A percentile compares a stretch with the other conserved stretches of the same genome.
These are phyloP conservation scores for Hecatera dysodea DNA, from an alignment of 2,888 invertebrate genomes.

Conservation along the genomic window DNA sequence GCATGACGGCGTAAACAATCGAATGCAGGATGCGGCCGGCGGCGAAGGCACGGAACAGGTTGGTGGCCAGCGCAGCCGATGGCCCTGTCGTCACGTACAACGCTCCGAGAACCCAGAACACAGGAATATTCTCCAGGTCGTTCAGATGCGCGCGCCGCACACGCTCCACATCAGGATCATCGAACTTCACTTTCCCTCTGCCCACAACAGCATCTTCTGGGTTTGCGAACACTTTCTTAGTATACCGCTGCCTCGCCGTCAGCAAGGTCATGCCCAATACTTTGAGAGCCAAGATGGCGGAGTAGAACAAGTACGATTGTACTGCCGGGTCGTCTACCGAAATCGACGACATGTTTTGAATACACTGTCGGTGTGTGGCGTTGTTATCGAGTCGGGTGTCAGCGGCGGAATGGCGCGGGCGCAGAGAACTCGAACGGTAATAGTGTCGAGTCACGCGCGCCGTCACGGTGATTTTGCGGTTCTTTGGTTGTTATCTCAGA, in stretches of 20 bases:
- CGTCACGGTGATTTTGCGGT: constrained; percentile 34
- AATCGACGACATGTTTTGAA: constrained; percentile 65
- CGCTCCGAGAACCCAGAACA: constrained; percentile 91
- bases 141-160: constrained; percentile 92
- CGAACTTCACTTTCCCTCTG: constrained; percentile 76
- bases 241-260: constrained; percentile 70
- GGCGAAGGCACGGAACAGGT: constrained; percentile 86
- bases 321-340: constrained; percentile 74
- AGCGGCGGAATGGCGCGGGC: constrained; percentile 44
- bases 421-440: constrained; percentile 20
- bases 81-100: constrained; percentile 91
- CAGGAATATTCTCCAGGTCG: constrained; percentile 93
- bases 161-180: constrained; percentile 83
- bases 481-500: constrained; percentile 19
- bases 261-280: constrained; percentile 72
- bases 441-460: constrained; percentile 2
- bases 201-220: constrained; percentile 76
- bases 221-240: constrained; percentile 80
- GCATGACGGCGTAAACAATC: constrained; percentile 91
- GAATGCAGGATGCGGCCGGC: constrained; percentile 91
- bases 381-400: constrained; percentile 38
- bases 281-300: constrained; percentile 77
- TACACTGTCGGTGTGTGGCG: constrained; percentile 5
- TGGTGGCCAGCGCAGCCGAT: constrained; percentile 70
- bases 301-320: constrained; percentile 77